Evolutionary conservation across 2,797 vertebrate genomes (phyloP).

Genomic region (Xenops minutus): DNA sequence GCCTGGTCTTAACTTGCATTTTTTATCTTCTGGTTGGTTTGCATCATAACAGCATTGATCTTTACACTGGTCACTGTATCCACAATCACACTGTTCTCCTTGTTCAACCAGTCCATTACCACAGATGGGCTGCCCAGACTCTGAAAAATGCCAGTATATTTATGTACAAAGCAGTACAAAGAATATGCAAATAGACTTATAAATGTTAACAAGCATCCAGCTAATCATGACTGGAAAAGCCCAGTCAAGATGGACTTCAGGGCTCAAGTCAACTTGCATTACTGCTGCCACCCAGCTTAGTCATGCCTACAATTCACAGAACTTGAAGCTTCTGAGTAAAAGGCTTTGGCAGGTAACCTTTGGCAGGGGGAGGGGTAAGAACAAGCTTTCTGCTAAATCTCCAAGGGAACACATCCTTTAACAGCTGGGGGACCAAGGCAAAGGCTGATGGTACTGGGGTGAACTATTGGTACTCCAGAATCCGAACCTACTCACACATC

Average conservation of each 20-base stretch:
- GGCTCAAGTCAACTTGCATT: neutral
- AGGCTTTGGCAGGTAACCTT: neutral
- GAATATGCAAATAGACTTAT: neutral
- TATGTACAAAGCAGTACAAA: neutral
- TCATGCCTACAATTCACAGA: neutral
- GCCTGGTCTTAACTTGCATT: conserved; percentile 84
- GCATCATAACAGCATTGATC: conserved; percentile 89
- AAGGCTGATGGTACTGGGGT: neutral
- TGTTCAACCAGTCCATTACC: conserved; percentile 93
- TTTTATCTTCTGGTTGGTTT: conserved; percentile 81
- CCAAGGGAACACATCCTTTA: neutral
- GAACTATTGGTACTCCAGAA: neutral
- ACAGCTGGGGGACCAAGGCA: neutral
- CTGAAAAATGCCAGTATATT: conserved; percentile 71
- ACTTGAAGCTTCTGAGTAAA: neutral
- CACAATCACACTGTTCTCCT: conserved; percentile 93
- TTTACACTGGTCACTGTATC: conserved; percentile 92
- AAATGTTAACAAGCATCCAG: neutral
- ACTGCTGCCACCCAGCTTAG: neutral
- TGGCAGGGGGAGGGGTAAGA: neutral
- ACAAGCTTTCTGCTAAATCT: neutral
- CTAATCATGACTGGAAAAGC: neutral
- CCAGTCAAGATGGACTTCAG: neutral
- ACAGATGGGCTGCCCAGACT: conserved; percentile 96
- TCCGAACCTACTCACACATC: neutral